Base-by-base conservation (phyloP, 1,140 invertebrate genomes). In the Caenorhabditis inopinata region DNA sequence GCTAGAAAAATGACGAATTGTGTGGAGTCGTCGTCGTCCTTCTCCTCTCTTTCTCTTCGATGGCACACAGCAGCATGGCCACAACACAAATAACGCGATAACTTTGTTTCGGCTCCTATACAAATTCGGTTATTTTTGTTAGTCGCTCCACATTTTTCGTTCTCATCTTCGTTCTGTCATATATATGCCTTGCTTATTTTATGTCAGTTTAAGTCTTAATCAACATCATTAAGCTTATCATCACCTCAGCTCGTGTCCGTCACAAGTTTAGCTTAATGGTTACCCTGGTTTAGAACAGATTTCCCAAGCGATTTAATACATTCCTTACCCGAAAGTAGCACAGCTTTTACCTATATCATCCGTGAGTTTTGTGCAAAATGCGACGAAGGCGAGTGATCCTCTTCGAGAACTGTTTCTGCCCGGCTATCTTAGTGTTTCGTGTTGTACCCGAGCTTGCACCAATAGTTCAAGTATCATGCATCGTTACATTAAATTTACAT, bases 61-160 rank as follows among this genome's bases (percentile, higher is more conserved):
- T 32, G 51, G 51, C 27, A 32, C 25, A 21, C 11, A 58, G 27
- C 27, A 58, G 51, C 25, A 58, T 58, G 58, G 58, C 58, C 58
- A 68, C 58, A 68, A 68, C 58, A 68, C 58, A 68, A 68, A 68
- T 68, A 68, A 68, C 58, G 58, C 58, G 58, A 68, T 68, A 68
- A 68, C 58, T 68, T 68, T 68, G 58, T 68, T 68, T 68, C 58
- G 58, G 58, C 58, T 68, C 58, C 58, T 68, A 68, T 68, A 68
- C 58, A 68, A 68, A 68, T 68, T 68, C n/a, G 58, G 58, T 68
- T 68, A 68, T 75, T 51, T 75, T 75, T 51, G 47, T 25, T 35
- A 32, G 74, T 35, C 42, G 29, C 29, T 35, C 29, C 21, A 18
- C 12, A 5, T 48, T 32, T 25, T 25, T 48, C 73, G 18, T 73